phyloP scores from a whole-genome alignment of 1,140 invertebrate genomes.

The Hestina assimilis region DNA sequence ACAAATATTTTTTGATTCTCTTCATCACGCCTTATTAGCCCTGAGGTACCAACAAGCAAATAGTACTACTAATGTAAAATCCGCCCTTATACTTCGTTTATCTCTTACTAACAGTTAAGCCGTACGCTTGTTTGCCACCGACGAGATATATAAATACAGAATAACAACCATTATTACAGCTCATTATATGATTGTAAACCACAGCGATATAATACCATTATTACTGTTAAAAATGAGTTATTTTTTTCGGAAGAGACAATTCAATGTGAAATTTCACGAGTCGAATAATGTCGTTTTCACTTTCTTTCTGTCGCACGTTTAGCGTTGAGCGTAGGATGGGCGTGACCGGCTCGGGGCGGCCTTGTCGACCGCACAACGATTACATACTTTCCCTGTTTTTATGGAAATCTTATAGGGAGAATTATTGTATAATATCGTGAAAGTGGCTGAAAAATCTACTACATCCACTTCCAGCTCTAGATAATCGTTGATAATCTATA shows the following conservation, averaged over 20 bases:
- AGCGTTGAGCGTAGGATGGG: slow-evolving; percentile 44
- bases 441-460: slow-evolving; percentile 26
- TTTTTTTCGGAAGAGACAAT: slow-evolving; percentile 2
- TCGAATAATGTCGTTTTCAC: slow-evolving; percentile 46
- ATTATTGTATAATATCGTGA: slow-evolving; percentile 54
- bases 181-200: no score
- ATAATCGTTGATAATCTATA: no score
- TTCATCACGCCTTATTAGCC: no score
- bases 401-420: slow-evolving; percentile 56
- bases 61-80: no score
- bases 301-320: slow-evolving; percentile 45
- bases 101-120: no score
- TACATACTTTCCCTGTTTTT: slow-evolving; percentile 73
- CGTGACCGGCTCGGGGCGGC: slow-evolving; percentile 53
- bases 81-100: no score
- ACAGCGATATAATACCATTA: no score
- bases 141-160: no score
- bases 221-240: neutral
- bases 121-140: no score
- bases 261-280: slow-evolving; percentile 12
- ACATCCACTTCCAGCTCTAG: neutral
- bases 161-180: no score
- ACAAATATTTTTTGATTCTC: no score
- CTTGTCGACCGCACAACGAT: slow-evolving; percentile 44
- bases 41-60: no score